These are phyloP conservation scores for Callionymus lyra DNA, from an alignment of 2,113 vertebrate genomes.

Conservation along the genomic window DNA sequence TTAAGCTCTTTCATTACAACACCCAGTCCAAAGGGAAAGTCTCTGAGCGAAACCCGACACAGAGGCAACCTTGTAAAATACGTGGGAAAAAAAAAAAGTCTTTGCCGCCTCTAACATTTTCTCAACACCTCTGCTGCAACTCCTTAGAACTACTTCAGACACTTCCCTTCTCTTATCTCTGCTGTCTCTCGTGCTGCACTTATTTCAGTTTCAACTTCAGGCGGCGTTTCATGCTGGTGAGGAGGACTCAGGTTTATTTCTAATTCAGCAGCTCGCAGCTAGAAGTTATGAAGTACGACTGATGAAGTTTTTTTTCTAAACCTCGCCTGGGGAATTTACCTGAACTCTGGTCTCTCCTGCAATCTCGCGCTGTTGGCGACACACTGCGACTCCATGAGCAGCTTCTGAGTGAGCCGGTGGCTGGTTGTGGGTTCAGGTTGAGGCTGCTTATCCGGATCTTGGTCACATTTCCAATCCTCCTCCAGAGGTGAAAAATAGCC, in stretches of 20 bases:
- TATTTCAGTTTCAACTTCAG: conserved; percentile 49
- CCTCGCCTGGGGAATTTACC: conserved; percentile 65
- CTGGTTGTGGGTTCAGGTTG: conserved; percentile 66
- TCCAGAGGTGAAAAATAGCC: conserved; percentile 85
- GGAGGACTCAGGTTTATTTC: conserved; percentile 33
- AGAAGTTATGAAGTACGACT: conserved; percentile 19
- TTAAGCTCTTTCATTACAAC: conserved; percentile 5
- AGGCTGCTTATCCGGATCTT: conserved; percentile 60
- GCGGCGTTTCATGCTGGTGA: conserved; percentile 18
- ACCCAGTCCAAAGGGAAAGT: conserved; percentile 32
- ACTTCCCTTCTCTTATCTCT: conserved; percentile 38
- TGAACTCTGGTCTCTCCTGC: conserved; percentile 84
- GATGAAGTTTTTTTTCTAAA: conserved; percentile 21
- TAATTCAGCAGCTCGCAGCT: conserved; percentile 47
- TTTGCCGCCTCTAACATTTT: conserved; percentile 32
- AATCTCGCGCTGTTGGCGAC: conserved; percentile 66
- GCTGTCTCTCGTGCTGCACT: conserved; percentile 34
- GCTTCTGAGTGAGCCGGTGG: conserved; percentile 76
- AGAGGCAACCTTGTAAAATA: conserved; percentile 29
- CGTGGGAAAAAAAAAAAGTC: conserved; percentile 1
- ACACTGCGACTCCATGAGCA: conserved; percentile 80
- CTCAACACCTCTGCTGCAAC: conserved; percentile 27
- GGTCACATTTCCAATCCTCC: conserved; percentile 85
- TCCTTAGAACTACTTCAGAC: conserved; percentile 35
- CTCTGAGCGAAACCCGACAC: conserved; percentile 32